These are phyloP conservation scores for Triplophysa rosa DNA, from an alignment of 2,113 vertebrate genomes.

Conservation along the genomic window DNA sequence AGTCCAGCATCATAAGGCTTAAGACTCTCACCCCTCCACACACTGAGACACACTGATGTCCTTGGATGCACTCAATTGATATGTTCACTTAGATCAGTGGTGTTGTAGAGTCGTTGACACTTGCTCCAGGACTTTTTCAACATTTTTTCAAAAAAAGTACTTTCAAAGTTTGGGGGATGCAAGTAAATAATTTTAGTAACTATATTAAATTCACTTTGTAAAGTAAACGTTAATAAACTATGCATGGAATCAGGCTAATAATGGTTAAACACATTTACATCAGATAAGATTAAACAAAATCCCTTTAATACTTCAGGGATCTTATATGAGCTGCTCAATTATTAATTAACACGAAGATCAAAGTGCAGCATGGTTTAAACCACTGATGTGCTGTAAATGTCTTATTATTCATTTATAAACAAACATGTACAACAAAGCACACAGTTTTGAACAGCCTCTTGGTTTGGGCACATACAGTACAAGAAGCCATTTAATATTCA, in stretches of 20 bases:
- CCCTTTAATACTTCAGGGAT: not conserved
- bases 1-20: conserved; percentile 6
- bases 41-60: not conserved
- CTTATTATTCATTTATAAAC: not conserved
- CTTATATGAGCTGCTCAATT: not conserved
- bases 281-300: conserved; percentile 11
- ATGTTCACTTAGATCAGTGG: too few relatives aligned
- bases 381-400: not conserved
- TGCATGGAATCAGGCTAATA: conserved; percentile 18
- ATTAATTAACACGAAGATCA: not conserved
- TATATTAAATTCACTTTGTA: not conserved
- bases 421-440: not conserved
- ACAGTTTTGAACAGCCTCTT: too few relatives aligned
- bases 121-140: not conserved
- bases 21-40: not conserved
- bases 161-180: not conserved
- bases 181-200: not conserved
- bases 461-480: too few relatives aligned
- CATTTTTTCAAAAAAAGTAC: too few relatives aligned
- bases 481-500: too few relatives aligned
- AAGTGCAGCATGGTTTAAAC: not conserved
- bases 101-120: too few relatives aligned
- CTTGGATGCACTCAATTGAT: too few relatives aligned
- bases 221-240: conserved; percentile 6
- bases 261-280: conserved; percentile 10